Percentiles rank a stretch among this genome's conserved stretches.
Evolutionary conservation across 92 coral and sea anemone genomes (phyloP).

Genomic region (Hydrozoanthus gracilis): DNA sequence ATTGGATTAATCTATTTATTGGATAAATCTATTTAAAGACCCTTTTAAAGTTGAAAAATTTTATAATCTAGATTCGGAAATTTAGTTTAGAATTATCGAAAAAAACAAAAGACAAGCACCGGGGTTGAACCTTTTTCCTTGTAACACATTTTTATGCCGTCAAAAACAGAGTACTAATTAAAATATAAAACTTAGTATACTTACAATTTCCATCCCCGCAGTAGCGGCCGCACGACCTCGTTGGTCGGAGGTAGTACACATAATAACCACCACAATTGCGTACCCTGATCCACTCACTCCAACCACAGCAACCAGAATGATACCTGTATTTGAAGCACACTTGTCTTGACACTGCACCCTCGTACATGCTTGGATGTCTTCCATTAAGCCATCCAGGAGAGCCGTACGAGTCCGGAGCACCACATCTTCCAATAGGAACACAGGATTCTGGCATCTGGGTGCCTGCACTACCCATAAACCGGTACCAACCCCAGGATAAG

Average conservation of each 20-base stretch:
- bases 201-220: conserved; percentile 6
- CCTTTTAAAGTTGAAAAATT: no score
- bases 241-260: neutral
- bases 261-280: conserved; percentile 27
- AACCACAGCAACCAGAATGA: neutral
- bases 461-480: conserved; percentile 17
- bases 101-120: no score
- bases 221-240: neutral
- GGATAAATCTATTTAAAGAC: no score
- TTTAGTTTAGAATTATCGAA: no score
- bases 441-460: conserved; percentile 31
- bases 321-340: conserved; percentile 8
- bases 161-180: no score
- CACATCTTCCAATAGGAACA: conserved; percentile 27
- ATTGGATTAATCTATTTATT: no score
- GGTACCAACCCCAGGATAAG: neutral
- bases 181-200: neutral
- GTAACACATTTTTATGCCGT: no score
- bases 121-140: no score
- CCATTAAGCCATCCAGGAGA: conserved; percentile 46
- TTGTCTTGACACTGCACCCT: conserved; percentile 21
- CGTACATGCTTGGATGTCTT: conserved; percentile 19
- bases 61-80: no score
- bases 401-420: neutral
- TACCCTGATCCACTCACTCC: neutral